phyloP scores from a whole-genome alignment of 2,888 invertebrate genomes.

The Nephrotoma flavescens region DNA sequence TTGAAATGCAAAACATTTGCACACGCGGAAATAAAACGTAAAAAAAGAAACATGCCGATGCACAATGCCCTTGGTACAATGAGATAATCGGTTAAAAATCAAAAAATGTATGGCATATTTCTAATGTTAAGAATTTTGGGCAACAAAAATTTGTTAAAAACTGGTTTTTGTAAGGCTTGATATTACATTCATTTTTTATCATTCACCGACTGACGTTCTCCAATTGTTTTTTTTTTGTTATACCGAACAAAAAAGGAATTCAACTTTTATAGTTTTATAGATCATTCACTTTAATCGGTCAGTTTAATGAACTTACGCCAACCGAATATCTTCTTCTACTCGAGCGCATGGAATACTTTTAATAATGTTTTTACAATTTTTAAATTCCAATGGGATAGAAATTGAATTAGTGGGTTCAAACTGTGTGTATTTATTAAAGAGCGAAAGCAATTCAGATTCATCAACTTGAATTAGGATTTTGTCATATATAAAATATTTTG shows the following conservation, averaged over 20 bases:
- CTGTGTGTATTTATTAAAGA: too few relatives aligned
- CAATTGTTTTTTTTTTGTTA: neutral
- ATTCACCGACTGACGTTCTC: neutral
- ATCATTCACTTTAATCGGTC: neutral
- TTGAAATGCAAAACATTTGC: neutral
- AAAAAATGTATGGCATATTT: too few relatives aligned
- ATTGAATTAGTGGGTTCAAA: too few relatives aligned
- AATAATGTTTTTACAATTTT: neutral
- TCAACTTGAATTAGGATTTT: neutral
- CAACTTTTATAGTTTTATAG: neutral
- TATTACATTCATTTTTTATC: neutral
- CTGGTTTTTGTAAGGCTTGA: neutral
- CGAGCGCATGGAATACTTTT: neutral
- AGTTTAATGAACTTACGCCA: neutral
- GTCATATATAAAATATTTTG: neutral
- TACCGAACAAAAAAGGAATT: neutral
- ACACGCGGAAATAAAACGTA: neutral
- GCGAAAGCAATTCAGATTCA: too few relatives aligned
- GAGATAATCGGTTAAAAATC: too few relatives aligned
- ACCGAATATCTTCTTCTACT: neutral
- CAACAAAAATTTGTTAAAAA: neutral
- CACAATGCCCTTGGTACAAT: neutral
- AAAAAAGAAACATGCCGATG: neutral
- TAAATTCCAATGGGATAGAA: neutral
- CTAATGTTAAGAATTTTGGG: neutral